A percentile compares a stretch with the other conserved stretches of the same genome.
Conservation (phyloP, 2,113 vertebrate genomes). For the Hippocampus abdominalis region DNA sequence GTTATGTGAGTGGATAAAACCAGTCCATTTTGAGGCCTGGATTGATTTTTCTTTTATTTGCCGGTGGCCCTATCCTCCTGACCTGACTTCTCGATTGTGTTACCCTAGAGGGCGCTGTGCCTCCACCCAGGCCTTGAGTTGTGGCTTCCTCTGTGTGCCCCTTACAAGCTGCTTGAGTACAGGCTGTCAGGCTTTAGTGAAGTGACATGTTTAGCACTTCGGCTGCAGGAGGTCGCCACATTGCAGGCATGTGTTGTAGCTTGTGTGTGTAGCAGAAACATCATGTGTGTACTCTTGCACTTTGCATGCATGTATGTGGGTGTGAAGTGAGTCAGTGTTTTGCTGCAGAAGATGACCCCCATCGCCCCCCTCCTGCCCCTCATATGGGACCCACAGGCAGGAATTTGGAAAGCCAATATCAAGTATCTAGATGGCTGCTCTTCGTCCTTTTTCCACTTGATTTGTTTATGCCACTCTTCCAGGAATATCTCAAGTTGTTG, state of each 20-base stretch:
- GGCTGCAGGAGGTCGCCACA: conserved; percentile 25
- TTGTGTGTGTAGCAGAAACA: neutral
- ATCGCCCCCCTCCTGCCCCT: conserved; percentile 55
- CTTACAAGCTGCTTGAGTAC: conserved; percentile 48
- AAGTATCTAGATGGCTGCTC: conserved; percentile 26
- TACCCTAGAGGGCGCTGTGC: conserved; percentile 61
- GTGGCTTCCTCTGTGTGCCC: conserved; percentile 33
- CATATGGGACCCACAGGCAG: conserved; percentile 25
- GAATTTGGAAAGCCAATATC: conserved; percentile 50
- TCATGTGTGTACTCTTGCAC: conserved; percentile 10
- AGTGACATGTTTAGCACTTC: conserved; percentile 33
- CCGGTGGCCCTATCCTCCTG: neutral
- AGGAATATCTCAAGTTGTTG: conserved; percentile 55
- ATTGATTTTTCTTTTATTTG: neutral
- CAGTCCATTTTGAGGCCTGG: neutral
- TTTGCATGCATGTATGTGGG: conserved; percentile 29
- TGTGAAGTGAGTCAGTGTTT: conserved; percentile 54
- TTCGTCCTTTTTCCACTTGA: conserved; percentile 28
- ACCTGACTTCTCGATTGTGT: conserved; percentile 1
- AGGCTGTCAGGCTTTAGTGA: conserved; percentile 50
- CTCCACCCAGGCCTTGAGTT: conserved; percentile 19
- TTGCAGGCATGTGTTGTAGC: neutral
- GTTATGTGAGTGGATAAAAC: neutral
- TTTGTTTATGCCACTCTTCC: conserved; percentile 28
- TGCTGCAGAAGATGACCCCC: conserved; percentile 58